Evolutionary conservation across 1,140 invertebrate species (phyloP).

Genomic region (Aphidius ervi): DNA sequence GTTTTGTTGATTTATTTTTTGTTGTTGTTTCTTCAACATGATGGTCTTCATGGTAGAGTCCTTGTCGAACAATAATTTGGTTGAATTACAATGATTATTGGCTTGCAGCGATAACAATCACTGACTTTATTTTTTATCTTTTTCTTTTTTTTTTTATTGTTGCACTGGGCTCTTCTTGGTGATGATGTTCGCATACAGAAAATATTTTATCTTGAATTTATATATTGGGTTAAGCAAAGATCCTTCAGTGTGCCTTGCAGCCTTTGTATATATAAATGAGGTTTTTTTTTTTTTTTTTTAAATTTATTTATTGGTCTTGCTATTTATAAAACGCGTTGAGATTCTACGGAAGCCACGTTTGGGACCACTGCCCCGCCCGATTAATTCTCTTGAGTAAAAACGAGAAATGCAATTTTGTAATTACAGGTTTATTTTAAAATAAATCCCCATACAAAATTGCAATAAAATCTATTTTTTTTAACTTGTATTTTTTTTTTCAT

Average conservation of each 20-base stretch:
- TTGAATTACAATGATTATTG: constrained; percentile 23
- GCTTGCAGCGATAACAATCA: constrained; percentile 20
- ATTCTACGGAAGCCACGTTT: constrained; percentile 19
- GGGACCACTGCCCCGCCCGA: constrained; percentile 10
- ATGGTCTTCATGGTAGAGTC: no score
- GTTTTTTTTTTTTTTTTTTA: no score
- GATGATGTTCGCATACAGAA: no score
- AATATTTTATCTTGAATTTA: no score
- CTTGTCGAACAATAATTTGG: constrained; percentile 12
- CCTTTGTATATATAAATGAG: no score
- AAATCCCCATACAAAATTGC: constrained; percentile 5
- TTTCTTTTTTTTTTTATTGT: no score
- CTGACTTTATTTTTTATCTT: no score
- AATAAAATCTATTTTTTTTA: background rate
- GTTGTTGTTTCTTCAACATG: no score
- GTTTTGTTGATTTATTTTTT: no score
- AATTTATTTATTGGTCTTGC: background rate
- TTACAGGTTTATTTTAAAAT: constrained; percentile 14
- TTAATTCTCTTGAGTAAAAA: constrained; percentile 9
- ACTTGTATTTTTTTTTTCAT: background rate
- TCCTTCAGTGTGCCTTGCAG: no score
- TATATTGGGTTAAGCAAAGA: no score
- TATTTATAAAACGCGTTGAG: constrained; percentile 22
- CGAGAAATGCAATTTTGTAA: constrained; percentile 23
- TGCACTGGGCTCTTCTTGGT: no score